Conservation (phyloP, 2,888 invertebrate genomes). For the Caenorhabditis sulstoni region DNA sequence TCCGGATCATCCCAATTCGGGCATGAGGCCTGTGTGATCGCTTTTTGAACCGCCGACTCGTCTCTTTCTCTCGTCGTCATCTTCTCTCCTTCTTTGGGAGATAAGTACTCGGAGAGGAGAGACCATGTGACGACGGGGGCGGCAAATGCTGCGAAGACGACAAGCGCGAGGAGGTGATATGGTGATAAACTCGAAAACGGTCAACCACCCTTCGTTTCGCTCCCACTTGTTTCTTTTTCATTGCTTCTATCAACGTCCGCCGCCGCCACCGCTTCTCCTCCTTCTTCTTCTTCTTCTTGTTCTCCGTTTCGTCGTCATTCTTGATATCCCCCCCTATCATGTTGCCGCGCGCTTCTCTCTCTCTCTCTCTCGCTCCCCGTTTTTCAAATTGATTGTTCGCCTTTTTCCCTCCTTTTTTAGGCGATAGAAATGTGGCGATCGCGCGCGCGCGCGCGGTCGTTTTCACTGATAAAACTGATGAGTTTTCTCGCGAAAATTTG, state of each 20-base stretch:
- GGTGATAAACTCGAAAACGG: constrained; percentile 1
- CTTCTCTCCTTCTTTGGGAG: background rate
- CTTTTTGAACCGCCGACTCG: background rate
- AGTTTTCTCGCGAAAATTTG: background rate
- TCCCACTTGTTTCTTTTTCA: background rate
- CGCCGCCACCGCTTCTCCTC: background rate
- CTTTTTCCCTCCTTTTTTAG: constrained; percentile 9
- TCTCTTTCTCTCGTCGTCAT: background rate
- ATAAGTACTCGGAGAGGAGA: background rate
- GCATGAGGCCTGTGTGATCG: background rate
- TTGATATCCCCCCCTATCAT: background rate
- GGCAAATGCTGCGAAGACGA: background rate
- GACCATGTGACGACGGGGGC: background rate
- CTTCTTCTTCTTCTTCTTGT: constrained; percentile 10
- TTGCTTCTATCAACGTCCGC: background rate
- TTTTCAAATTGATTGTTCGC: background rate
- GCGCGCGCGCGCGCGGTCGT: background rate
- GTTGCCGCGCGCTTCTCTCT: constrained; percentile 9
- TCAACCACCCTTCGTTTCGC: background rate
- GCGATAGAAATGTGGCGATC: background rate
- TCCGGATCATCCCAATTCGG: no score
- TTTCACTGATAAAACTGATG: background rate
- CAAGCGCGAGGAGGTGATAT: background rate
- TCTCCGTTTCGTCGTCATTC: constrained; percentile 1
- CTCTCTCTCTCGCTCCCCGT: constrained; percentile 1